Conservation (phyloP, 2,888 invertebrate genomes). For the Agrotis puta region DNA sequence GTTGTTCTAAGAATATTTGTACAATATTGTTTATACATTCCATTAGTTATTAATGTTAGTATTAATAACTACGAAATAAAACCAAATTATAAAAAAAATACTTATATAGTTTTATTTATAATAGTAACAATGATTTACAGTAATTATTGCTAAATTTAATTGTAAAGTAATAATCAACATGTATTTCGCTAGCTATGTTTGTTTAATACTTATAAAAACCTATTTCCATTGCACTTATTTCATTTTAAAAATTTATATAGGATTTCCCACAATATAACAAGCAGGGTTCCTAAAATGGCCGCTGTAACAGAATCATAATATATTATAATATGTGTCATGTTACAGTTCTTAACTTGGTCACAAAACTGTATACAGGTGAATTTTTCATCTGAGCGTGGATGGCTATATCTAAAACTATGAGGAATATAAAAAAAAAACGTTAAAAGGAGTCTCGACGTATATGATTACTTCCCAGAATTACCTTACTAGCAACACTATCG, state of each 20-base stretch:
- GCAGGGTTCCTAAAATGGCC: too few species aligned
- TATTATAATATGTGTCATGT: too few species aligned
- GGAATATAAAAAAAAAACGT: too few species aligned
- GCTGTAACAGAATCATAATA: too few species aligned
- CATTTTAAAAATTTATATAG: slow-evolving; percentile 8
- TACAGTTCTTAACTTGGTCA: too few species aligned
- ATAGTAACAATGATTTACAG: slow-evolving; percentile 37
- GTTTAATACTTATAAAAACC: slow-evolving; percentile 8
- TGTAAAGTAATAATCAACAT: slow-evolving; percentile 29
- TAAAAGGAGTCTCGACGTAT: too few species aligned
- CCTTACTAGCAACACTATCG: too few species aligned
- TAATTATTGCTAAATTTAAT: slow-evolving; percentile 42
- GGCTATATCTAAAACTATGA: too few species aligned
- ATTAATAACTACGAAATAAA: slow-evolving; percentile 50
- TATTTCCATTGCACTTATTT: slow-evolving; percentile 11
- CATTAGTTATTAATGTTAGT: slow-evolving; percentile 33
- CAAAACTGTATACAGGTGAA: too few species aligned
- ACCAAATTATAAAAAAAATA: slow-evolving; percentile 37
- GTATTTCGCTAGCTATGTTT: slow-evolving; percentile 20
- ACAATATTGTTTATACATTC: slow-evolving; percentile 53
- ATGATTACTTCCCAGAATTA: too few species aligned
- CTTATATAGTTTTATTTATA: slow-evolving; percentile 47
- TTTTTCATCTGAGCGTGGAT: too few species aligned
- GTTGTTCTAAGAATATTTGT: slow-evolving; percentile 14
- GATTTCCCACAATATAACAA: too few species aligned